Evolutionary conservation across 2,888 invertebrate species (phyloP).

Genomic region (Cephalotes varians): DNA sequence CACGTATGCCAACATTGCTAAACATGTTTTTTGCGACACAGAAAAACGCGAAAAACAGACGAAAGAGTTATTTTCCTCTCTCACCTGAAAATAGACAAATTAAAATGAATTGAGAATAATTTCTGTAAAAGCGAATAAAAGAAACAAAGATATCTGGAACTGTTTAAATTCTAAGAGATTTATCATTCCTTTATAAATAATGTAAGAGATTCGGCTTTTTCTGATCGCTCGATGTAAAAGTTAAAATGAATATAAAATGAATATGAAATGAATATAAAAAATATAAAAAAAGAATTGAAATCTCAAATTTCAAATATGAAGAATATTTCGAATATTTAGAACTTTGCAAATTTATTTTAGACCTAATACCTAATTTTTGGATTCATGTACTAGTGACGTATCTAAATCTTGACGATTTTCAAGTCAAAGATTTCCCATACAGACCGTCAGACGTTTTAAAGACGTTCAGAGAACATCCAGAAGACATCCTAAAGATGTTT

Average conservation of each 20-base stretch:
- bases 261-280: slow-evolving; percentile 15
- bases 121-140: neutral
- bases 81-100: neutral
- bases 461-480: too few relatives aligned
- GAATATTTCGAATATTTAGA: too few relatives aligned
- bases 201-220: neutral
- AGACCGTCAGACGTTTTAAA: too few relatives aligned
- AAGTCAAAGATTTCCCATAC: too few relatives aligned
- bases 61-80: neutral
- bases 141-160: neutral
- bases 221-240: neutral
- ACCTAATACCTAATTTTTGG: slow-evolving; percentile 8
- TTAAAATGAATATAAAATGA: slow-evolving; percentile 11
- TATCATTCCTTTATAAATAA: too few relatives aligned
- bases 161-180: neutral
- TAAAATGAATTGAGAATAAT: neutral
- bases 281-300: neutral
- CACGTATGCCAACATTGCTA: neutral
- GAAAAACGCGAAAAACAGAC: neutral
- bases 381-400: neutral
- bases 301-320: slow-evolving; percentile 1
- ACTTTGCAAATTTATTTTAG: neutral
- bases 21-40: neutral
- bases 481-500: too few relatives aligned
- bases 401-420: neutral